These are phyloP conservation scores for sheep (Ovis aries) DNA, from an alignment of 2,113 vertebrate genomes.

Conservation along the genomic window DNA sequence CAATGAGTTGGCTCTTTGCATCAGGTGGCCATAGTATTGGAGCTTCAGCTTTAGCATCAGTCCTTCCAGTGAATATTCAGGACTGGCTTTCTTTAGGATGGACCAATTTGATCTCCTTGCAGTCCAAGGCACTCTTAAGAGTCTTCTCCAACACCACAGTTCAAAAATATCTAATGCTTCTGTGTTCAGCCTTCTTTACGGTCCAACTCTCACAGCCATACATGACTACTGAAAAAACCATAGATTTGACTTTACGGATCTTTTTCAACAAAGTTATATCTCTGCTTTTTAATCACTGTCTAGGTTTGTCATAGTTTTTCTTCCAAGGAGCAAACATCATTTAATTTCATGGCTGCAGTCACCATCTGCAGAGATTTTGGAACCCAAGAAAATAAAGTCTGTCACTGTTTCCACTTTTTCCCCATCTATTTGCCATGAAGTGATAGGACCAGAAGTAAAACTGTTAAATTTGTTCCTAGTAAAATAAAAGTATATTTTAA, in stretches of 20 bases:
- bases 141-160: not conserved
- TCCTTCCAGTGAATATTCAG: not conserved
- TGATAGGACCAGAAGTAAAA: not conserved
- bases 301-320: not conserved
- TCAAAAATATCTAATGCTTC: not conserved
- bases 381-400: not conserved
- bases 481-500: conserved; percentile 32
- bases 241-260: not conserved
- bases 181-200: not conserved
- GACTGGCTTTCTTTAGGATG: not conserved
- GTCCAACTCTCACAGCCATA: not conserved
- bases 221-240: not conserved
- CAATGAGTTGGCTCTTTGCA: not conserved
- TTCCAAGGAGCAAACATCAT: not conserved
- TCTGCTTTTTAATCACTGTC: not conserved
- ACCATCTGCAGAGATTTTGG: not conserved
- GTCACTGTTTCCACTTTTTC: not conserved
- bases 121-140: not conserved
- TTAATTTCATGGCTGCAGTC: not conserved
- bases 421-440: not conserved
- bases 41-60: not conserved
- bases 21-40: not conserved
- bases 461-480: not conserved
- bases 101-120: not conserved
- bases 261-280: not conserved